Evolutionary conservation across 2,888 invertebrate species (phyloP).

Genomic region (Lymantria monacha): DNA sequence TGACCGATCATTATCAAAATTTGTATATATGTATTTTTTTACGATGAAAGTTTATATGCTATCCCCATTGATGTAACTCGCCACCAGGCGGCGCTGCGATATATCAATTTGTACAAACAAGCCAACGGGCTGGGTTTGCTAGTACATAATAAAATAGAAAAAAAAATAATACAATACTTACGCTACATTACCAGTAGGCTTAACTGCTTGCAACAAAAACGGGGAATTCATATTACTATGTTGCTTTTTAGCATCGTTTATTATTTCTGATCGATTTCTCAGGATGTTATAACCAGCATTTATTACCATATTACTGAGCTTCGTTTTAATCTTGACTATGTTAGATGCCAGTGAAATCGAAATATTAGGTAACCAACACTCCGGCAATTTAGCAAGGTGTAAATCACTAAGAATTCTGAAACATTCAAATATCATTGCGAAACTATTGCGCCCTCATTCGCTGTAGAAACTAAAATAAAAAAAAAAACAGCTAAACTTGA

Average conservation of each 20-base stretch:
- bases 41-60: no score
- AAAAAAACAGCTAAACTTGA: no score
- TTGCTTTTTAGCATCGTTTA: constrained; percentile 27
- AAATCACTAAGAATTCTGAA: constrained; percentile 47
- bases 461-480: no score
- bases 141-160: no score
- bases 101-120: no score
- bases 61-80: no score
- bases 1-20: no score
- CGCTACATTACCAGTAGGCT: constrained; percentile 45
- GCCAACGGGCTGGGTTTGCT: no score
- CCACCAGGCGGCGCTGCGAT: no score
- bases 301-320: constrained; percentile 50
- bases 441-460: no score
- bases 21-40: no score
- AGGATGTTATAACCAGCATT: constrained; percentile 45
- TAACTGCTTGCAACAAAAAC: constrained; percentile 53
- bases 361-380: constrained; percentile 39
- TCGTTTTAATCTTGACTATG: constrained; percentile 41
- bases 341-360: constrained; percentile 47
- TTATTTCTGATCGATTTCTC: constrained; percentile 47
- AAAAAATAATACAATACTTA: constrained; percentile 37
- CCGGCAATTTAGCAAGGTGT: constrained; percentile 41
- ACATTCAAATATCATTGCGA: neutral
- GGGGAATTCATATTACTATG: constrained; percentile 44